Conservation (phyloP, 2,113 vertebrate genomes). For the Erythrocercus mccallii region DNA sequence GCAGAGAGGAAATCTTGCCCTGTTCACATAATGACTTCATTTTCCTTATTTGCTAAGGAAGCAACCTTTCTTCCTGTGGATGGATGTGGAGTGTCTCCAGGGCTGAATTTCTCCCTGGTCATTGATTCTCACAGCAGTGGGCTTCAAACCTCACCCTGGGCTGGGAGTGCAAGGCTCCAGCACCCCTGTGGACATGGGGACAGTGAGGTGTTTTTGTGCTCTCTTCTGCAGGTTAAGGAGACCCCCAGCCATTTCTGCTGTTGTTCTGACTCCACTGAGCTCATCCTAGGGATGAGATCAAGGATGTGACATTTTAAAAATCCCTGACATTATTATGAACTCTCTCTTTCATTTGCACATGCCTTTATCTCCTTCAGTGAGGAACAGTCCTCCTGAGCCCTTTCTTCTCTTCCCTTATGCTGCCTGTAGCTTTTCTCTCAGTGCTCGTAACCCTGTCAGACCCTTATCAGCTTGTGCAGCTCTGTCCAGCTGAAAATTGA, state of each 20-base stretch:
- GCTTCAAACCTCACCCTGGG: not conserved
- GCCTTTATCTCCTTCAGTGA: not conserved
- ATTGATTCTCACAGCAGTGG: not conserved
- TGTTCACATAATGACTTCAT: not conserved
- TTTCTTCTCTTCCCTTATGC: not conserved
- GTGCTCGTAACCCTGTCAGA: not conserved
- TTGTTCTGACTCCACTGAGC: not conserved
- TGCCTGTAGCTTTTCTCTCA: slow-evolving; percentile 4
- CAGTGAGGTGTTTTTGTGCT: not conserved
- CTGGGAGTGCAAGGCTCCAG: not conserved
- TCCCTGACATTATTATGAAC: not conserved
- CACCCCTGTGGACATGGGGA: not conserved
- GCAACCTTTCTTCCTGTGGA: not conserved
- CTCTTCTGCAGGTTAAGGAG: not conserved
- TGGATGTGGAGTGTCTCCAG: not conserved
- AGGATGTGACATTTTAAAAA: slow-evolving; percentile 5
- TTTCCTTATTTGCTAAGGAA: not conserved
- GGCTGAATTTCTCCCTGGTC: not conserved
- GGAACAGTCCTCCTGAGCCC: not conserved
- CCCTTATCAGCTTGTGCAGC: slow-evolving; percentile 4
- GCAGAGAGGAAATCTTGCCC: not conserved
- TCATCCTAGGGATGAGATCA: not conserved
- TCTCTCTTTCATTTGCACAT: not conserved
- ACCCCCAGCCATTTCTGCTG: not conserved
- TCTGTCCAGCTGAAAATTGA: not conserved